Base-by-base conservation (phyloP, 1,140 invertebrate species). In the Ips typographus region DNA sequence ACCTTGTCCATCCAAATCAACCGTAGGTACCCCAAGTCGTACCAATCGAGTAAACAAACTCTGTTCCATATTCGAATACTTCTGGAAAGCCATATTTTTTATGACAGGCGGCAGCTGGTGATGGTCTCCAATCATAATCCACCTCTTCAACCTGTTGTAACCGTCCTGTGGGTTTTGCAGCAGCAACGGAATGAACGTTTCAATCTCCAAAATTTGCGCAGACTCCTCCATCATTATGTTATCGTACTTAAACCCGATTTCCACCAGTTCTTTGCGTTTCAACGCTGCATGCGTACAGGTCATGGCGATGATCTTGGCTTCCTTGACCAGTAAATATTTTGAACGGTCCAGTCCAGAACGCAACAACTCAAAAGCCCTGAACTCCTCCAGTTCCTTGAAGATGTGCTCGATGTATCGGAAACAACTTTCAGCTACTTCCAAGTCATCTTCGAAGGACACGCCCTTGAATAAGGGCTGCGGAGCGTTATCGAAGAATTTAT, bases 51-150 rank as follows among this genome's bases (percentile, higher is more conserved):
- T 96, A 79, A 99, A 99, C 2, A 99, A 84, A 42, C 94, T 97
- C 80, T 99, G 98, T 78, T 99, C 98, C 98, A 99, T 99, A 78
- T 99, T 99, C 3, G 94, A 97, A 81, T 97, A 99, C 80, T 99
- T 99, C 82, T 99, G 96, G 82, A 99, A 99, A 8, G 97, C 97
- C 94, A 99, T 98, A 80, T 99, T 99, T 81, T 99, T 99, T 44
- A 99, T 98, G 5, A 99, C 96, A 0, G 98, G 98, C 0, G 98
- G 98, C 71, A 99, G 84, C 81, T 99, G 98, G 83, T 99, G 95
- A 82, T 99, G 98, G 84, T 99, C 98, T 3, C 98, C 98, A 78
- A 99, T 99, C 98, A 99, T 99, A 61, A 99, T 98, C 98, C 98
- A 99, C 7, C 98, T 87, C 82, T 99, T 99, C 41, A 99, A 81